phyloP scores from a whole-genome alignment of 2,888 invertebrate species.

The Phalera bucephala region DNA sequence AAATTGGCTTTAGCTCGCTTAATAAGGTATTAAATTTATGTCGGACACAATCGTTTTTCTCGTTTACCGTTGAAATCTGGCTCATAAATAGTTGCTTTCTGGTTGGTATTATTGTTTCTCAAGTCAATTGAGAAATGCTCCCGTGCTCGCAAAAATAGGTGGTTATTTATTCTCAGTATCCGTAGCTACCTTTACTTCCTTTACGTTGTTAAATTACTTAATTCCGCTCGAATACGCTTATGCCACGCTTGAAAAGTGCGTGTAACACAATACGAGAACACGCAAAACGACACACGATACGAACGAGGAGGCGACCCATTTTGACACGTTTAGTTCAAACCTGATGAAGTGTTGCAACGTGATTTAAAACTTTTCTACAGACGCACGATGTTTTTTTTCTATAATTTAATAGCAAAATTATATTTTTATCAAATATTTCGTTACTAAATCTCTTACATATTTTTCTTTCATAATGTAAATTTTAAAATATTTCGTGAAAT shows the following conservation, averaged over 20 bases:
- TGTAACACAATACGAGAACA: constrained; percentile 64
- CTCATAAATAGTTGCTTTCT: constrained; percentile 1
- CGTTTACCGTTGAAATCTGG: constrained; percentile 28
- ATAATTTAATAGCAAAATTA: background rate
- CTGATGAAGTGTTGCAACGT: constrained; percentile 14
- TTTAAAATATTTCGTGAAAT: no score
- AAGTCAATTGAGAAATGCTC: no score
- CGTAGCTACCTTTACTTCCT: constrained; percentile 32
- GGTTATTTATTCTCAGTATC: constrained; percentile 8
- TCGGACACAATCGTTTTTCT: constrained; percentile 45
- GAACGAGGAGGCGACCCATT: constrained; percentile 42
- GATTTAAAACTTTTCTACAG: constrained; percentile 7
- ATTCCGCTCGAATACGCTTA: constrained; percentile 57
- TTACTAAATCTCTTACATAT: no score
- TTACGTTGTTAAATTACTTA: constrained; percentile 57
- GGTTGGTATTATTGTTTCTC: no score
- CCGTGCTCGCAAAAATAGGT: no score
- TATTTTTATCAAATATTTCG: background rate
- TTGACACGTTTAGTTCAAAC: constrained; percentile 45
- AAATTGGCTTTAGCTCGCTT: constrained; percentile 64
- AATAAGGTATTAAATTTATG: constrained; percentile 53
- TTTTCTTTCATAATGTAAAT: no score
- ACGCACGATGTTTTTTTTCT: constrained; percentile 1
- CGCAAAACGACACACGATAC: constrained; percentile 67
- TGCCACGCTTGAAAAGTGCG: constrained; percentile 42